Evolutionary conservation across 2,113 vertebrate species (phyloP), one percentile per base, ranked within the genome.

Genomic region (Pyrgilauda ruficollis): DNA sequence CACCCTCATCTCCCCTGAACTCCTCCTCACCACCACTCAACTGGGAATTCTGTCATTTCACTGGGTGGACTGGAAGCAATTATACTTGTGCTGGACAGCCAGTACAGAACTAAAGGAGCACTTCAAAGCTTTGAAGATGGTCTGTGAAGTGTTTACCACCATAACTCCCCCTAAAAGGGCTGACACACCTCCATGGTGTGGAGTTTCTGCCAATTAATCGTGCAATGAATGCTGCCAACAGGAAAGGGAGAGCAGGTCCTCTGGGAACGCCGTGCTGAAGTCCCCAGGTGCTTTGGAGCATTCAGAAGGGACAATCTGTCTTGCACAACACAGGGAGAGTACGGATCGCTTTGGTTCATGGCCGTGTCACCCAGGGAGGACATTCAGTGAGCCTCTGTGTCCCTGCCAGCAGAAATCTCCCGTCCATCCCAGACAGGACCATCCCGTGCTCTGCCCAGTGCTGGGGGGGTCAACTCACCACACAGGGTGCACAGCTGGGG

Each of bases 341-440:
- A 17, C 44, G 21, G n/a, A 72, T 8, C 0, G 0, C 3, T 14
- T n/a, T 3, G 2, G 23, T 33, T 22, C 1, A 1, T 7, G 50
- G n/a, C 3, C 10, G 14, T 3, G 1, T 43, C 33, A 31, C 10
- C 0, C 0, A 59, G 19, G 17, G 12, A 35, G 50, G 30, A 27
- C 30, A 12, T 10, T 21, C 41, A 37, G 46, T 2, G 4, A 27
- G 30, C 3, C 23, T n/a, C n/a, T 4, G 0, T 12, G 28, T 20
- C 35, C 10, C 35, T 18, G 13, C 1, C 1, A 5, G n/a, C 72
- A 56, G 27, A 10, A 15, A 11, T 4, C 19, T 33, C 43, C 37
- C 4, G 21, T 26, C 47, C 14, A 28, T 33, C 37, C 31, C 63
- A n/a, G 31, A 7, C 35, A 39, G 68, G 58, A 43, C 2, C 37